Evolutionary conservation across 2,888 invertebrate species (phyloP).

Genomic region (Cantharis rufa): DNA sequence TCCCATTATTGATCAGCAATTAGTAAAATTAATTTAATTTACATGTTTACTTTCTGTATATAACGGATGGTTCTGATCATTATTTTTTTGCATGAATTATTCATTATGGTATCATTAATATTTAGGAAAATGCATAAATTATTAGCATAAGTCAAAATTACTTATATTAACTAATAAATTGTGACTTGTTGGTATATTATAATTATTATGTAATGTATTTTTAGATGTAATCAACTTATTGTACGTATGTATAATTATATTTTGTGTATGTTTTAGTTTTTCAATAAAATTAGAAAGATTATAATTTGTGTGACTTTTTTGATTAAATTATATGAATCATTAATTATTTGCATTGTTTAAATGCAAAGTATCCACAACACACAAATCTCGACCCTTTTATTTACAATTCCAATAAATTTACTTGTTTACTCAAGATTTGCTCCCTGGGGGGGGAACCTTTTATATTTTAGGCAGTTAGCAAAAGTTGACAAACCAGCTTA

Average conservation of each 20-base stretch:
- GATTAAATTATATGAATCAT: no score
- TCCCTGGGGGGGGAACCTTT: no score
- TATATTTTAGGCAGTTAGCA: no score
- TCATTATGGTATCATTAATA: background rate
- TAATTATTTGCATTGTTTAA: no score
- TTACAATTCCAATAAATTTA: no score
- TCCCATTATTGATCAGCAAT: background rate
- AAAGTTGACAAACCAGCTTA: no score
- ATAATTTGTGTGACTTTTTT: background rate
- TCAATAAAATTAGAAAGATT: conserved; percentile 6
- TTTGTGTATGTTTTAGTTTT: conserved; percentile 20
- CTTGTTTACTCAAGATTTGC: no score
- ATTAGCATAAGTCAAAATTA: background rate
- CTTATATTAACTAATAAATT: background rate
- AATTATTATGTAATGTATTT: conserved; percentile 6
- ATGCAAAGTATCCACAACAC: no score
- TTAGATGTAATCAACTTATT: conserved; percentile 12
- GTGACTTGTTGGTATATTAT: background rate
- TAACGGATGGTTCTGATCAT: background rate
- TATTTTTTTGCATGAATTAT: background rate
- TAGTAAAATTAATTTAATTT: background rate
- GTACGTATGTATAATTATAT: conserved; percentile 9
- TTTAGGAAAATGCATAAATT: background rate
- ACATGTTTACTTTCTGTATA: background rate
- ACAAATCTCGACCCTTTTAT: no score